Base-by-base conservation (phyloP, 2,113 vertebrate genomes). In the Brachypodius melanocephalos region DNA sequence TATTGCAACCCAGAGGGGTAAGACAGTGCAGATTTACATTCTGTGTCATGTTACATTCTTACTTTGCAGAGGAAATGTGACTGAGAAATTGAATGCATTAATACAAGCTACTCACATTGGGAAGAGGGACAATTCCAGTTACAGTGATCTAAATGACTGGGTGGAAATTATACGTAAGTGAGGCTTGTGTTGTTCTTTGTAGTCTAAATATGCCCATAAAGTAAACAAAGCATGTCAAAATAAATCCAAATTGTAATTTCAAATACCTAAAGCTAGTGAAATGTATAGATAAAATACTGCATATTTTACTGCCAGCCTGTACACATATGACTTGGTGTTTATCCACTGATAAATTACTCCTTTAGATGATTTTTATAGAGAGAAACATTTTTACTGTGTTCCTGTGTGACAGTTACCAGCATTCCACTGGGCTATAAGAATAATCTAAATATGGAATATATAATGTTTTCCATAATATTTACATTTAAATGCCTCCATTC, bases 131-230 rank as follows among this genome's bases (percentile, higher is more conserved):
- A 98, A 98, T 83, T 98, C 99, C 16, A 94, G 98, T 93, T 71
- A 95, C 67, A 76, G 52, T 4, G 91, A 97, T 36, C 57, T 91
- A 26, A 86, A 85, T 15, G 98, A 98, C 95, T 99, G 99, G 99
- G 82, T 98, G 26, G 96, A 98, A 74, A 97, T 99, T 36, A 98
- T 97, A 40, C 97, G 99, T 99, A 90, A 99, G 99, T 98, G 69
- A 58, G 7, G n/a, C 38, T 91, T 69, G 45, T 43, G 57, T 3
- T 94, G 63, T 17, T 85, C 46, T 88, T 65, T 51, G 2, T 16
- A 29, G 52, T 48, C 31, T 63, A 52, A 78, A 65, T 34, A 31
- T 40, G 16, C 31, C 34, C 29, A 31, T 43, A 49, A 0, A 10
- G 21, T 83, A 15, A 69, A 61, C 22, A 72, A 19, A 90, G 26